phyloP scores from a whole-genome alignment of 53 echinoderm and acorn worm genomes.

The Patiria pectinifera region DNA sequence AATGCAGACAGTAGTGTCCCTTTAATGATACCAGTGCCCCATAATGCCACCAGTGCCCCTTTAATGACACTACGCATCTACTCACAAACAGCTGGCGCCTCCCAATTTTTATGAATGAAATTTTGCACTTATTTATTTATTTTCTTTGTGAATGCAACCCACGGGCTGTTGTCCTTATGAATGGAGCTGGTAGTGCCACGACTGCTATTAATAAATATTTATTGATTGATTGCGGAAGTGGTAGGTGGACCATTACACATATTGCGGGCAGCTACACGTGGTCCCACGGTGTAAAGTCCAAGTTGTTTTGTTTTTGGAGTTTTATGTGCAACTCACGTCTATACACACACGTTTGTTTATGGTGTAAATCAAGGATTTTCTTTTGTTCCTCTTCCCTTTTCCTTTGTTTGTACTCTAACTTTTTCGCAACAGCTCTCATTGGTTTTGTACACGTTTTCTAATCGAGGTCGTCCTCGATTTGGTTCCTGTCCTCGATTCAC shows the following conservation, averaged over 20 bases:
- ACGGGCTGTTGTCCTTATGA: conserved; percentile 11
- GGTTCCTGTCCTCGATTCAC: too few relatives aligned
- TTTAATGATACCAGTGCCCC: neutral
- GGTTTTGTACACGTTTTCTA: too few relatives aligned
- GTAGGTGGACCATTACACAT: conserved; percentile 16
- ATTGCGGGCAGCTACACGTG: neutral
- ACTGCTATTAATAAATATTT: conserved; percentile 43
- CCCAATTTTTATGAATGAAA: conserved; percentile 58
- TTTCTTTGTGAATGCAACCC: conserved; percentile 38
- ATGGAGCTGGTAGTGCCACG: conserved; percentile 13
- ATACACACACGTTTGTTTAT: too few relatives aligned
- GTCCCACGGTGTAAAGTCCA: neutral
- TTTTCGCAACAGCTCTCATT: too few relatives aligned
- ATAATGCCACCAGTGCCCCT: conserved; percentile 9
- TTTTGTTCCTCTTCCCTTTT: too few relatives aligned
- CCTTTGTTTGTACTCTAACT: too few relatives aligned
- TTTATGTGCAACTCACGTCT: neutral
- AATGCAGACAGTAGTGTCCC: too few relatives aligned
- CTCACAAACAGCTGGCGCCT: conserved; percentile 18
- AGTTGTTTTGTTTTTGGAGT: neutral
- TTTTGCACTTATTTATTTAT: neutral
- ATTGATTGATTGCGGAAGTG: conserved; percentile 54
- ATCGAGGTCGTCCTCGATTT: too few relatives aligned
- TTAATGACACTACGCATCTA: conserved; percentile 7
- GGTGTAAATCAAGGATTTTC: too few relatives aligned